These are phyloP conservation scores for Erethizon dorsatum DNA, from an alignment of 2,797 vertebrate genomes.

Conservation along the genomic window DNA sequence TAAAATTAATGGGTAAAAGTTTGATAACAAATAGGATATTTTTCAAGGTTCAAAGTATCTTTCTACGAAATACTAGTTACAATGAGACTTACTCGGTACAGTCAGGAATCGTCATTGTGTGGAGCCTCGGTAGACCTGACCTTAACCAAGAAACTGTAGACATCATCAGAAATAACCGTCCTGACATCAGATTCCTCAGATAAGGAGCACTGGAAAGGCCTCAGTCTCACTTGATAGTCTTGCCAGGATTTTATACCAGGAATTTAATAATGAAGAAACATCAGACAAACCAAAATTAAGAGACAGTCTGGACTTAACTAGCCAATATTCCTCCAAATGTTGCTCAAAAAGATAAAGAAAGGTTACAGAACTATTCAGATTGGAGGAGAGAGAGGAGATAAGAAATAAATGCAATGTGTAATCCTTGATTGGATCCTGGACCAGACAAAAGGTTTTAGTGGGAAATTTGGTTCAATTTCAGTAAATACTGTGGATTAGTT, in stretches of 20 bases:
- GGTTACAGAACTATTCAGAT: not conserved
- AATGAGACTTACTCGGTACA: not conserved
- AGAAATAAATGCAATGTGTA: not conserved
- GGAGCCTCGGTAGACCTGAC: not conserved
- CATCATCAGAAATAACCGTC: not conserved
- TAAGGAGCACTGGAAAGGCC: not conserved
- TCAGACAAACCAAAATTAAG: not conserved
- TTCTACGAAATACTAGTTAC: not conserved
- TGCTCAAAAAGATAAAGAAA: not conserved
- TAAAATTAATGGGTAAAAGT: constrained; percentile 21
- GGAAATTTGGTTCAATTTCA: not conserved
- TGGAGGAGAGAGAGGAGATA: not conserved
- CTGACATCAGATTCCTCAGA: not conserved
- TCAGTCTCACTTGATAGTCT: not conserved
- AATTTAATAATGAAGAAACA: constrained; percentile 42
- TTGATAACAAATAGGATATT: constrained; percentile 51
- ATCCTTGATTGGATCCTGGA: not conserved
- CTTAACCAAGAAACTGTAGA: constrained; percentile 33
- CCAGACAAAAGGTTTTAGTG: not conserved
- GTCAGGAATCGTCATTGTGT: not conserved
- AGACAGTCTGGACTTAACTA: constrained; percentile 21
- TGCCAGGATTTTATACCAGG: constrained; percentile 22
- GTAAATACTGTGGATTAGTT: not conserved
- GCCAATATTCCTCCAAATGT: not conserved
- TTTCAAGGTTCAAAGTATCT: constrained; percentile 17